phyloP scores from a whole-genome alignment of 1,140 invertebrate genomes.

The Meloidogyne hapla region DNA sequence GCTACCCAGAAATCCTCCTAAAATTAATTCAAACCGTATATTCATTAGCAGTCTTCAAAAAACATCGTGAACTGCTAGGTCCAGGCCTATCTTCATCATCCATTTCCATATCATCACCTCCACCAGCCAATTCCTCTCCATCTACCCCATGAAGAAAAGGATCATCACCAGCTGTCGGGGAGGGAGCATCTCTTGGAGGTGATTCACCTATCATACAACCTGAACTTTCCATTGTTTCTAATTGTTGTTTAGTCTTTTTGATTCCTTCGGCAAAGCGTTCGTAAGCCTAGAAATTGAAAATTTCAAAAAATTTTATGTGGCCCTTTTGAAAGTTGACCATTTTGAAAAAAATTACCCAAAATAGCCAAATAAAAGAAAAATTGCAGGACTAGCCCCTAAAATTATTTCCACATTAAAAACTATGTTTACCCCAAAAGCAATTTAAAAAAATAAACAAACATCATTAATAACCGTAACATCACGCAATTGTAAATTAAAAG shows the following conservation, averaged over 20 bases:
- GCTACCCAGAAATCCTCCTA: background rate
- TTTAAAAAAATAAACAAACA: slow-evolving; percentile 32
- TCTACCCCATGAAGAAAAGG: slow-evolving; percentile 37
- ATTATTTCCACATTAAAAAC: no score
- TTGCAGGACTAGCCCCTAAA: no score
- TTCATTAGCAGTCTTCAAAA: slow-evolving; percentile 34
- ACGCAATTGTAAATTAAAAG: slow-evolving; percentile 47
- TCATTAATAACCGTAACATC: slow-evolving; percentile 55
- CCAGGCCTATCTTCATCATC: slow-evolving; percentile 55
- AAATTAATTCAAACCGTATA: slow-evolving; percentile 33
- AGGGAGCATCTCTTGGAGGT: slow-evolving; percentile 52
- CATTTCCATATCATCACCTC: slow-evolving; percentile 54
- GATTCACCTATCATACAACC: slow-evolving; percentile 37
- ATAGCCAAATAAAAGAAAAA: no score
- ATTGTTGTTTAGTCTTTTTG: slow-evolving; percentile 28
- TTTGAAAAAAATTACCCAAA: no score
- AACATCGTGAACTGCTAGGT: slow-evolving; percentile 10
- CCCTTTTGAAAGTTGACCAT: no score
- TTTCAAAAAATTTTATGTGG: slow-evolving; percentile 3
- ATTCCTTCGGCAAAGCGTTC: slow-evolving; percentile 48
- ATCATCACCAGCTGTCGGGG: slow-evolving; percentile 45
- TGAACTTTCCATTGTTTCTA: slow-evolving; percentile 38
- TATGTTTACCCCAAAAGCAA: slow-evolving; percentile 21
- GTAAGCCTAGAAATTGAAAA: slow-evolving; percentile 42
- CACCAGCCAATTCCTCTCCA: slow-evolving; percentile 21